Percentiles rank a stretch among this genome's conserved stretches.
Evolutionary conservation across 2,113 vertebrate species (phyloP).

Genomic region (Protobothrops mucrosquamatus): DNA sequence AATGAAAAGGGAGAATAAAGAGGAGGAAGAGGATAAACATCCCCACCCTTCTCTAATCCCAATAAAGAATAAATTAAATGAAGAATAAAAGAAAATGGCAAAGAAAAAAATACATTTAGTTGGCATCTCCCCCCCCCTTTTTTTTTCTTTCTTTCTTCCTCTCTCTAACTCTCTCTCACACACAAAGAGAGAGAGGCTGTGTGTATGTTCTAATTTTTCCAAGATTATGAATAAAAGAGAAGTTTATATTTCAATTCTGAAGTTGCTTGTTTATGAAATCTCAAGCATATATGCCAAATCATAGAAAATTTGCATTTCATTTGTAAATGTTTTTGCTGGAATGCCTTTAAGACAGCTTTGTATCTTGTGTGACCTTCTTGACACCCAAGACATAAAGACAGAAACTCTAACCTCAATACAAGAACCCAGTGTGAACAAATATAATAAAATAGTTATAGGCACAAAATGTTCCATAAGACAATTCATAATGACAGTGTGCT

Average conservation of each 20-base stretch:
- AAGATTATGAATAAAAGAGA: neutral
- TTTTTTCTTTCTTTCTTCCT: too few species aligned
- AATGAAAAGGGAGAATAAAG: neutral
- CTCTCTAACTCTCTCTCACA: too few species aligned
- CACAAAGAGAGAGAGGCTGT: neutral
- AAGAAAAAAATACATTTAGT: neutral
- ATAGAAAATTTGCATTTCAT: neutral
- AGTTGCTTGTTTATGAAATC: neutral
- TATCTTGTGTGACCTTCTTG: neutral
- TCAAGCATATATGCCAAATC: neutral
- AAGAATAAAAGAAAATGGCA: neutral
- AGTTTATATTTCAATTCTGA: neutral
- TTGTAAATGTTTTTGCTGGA: neutral
- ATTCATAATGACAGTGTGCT: neutral
- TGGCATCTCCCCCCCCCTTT: neutral
- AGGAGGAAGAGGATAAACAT: neutral
- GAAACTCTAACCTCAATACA: neutral
- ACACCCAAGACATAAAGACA: neutral
- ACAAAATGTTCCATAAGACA: neutral
- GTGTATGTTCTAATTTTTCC: neutral
- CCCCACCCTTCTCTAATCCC: too few species aligned
- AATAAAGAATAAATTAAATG: neutral
- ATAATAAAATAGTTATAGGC: conserved; percentile 31
- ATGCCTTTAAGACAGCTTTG: neutral
- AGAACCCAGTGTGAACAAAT: neutral